Percentiles rank a stretch among this genome's conserved stretches.
phyloP scores from a whole-genome alignment of 2,113 vertebrate genomes.

The Peucedramus taeniatus region DNA sequence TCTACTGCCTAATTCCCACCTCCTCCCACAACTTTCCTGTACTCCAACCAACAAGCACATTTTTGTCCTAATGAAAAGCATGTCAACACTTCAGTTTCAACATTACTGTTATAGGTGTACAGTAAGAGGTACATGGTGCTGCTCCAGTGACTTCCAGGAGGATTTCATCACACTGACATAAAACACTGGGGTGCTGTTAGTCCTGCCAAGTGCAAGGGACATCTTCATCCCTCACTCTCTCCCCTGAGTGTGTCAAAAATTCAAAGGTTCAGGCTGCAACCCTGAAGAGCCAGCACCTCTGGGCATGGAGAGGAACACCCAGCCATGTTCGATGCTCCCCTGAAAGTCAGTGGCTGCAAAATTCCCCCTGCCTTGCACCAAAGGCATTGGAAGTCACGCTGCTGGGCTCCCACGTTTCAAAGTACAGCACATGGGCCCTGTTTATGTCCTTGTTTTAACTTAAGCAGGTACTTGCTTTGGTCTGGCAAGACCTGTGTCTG shows the following conservation, averaged over 20 bases:
- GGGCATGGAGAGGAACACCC: neutral
- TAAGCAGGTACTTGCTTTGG: neutral
- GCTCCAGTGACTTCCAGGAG: neutral
- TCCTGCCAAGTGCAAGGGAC: fast-evolving
- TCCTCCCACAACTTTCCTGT: neutral
- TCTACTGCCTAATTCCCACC: neutral
- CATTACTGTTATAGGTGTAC: neutral
- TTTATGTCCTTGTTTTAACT: neutral
- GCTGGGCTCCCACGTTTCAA: neutral
- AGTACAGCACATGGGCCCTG: fast-evolving
- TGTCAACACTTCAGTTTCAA: neutral
- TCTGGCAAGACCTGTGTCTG: neutral
- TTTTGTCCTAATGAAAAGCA: neutral
- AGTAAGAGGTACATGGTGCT: neutral
- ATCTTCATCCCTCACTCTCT: neutral
- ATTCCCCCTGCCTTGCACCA: neutral
- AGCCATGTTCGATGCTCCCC: neutral
- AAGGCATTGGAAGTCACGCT: fast-evolving
- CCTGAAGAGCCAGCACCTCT: fast-evolving
- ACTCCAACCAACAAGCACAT: neutral
- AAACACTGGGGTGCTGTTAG: neutral
- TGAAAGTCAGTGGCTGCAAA: neutral
- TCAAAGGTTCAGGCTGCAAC: neutral
- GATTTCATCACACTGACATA: neutral
- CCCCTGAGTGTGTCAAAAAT: fast-evolving